Conservation (phyloP, 2,113 vertebrate species). For the Chrysochloris asiatica region DNA sequence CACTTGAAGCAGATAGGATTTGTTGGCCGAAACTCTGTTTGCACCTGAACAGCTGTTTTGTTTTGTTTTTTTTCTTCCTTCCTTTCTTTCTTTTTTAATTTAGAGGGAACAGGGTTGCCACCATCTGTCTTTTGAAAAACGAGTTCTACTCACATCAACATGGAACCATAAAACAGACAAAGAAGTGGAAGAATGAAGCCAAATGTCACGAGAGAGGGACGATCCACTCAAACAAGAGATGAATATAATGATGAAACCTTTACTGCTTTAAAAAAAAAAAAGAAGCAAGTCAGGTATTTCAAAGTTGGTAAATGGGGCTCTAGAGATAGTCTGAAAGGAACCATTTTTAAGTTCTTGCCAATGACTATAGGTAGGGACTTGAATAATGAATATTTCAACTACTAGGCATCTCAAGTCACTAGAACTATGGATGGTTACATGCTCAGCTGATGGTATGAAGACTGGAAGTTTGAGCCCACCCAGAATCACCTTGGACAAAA, state of each 20-base stretch:
- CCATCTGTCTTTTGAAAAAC: constrained; percentile 77
- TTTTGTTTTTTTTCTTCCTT: no score
- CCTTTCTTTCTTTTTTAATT: constrained; percentile 55
- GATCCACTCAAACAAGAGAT: constrained; percentile 40
- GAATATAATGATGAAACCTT: constrained; percentile 34
- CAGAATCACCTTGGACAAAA: not conserved
- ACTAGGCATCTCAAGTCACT: not conserved
- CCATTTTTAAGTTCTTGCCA: not conserved
- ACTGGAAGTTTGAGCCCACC: not conserved
- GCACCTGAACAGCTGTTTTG: constrained; percentile 74
- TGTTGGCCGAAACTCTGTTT: constrained; percentile 56
- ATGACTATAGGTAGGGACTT: not conserved
- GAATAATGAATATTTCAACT: not conserved
- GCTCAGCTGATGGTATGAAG: not conserved
- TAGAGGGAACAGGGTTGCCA: constrained; percentile 72
- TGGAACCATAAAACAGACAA: constrained; percentile 31
- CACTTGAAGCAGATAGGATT: constrained; percentile 16
- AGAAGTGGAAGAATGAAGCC: constrained; percentile 43
- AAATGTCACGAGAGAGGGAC: constrained; percentile 16
- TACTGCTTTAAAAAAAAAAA: not conserved
- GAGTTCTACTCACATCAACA: constrained; percentile 60
- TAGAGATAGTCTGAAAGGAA: not conserved
- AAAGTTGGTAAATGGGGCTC: not conserved
- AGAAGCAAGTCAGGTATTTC: not conserved
- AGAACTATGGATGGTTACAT: not conserved